Evolutionary conservation across 2,888 invertebrate genomes (phyloP), one percentile per base, ranked within the genome.

Genomic region (Rhabditophanes sp.): DNA sequence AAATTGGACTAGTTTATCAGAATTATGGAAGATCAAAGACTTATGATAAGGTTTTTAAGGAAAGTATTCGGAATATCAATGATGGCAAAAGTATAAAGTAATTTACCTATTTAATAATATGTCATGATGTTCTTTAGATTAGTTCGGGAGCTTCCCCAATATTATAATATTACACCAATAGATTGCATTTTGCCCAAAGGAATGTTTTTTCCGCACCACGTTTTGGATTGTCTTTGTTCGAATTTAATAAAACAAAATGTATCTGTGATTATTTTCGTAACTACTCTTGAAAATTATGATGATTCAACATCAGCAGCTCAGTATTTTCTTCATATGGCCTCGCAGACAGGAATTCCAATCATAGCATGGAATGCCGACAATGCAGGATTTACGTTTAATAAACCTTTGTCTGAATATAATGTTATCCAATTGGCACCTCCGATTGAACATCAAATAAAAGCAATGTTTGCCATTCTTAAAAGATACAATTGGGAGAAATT

Each of bases 341-440:
- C 46, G 5, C 46, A 42, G 12, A 52, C 53, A 3, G 87, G 85
- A 49, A 84, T 88, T 65, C 88, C 88, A 54, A 84, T 88, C 33
- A 83, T 88, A 54, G 83, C 84, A 6, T 90, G 88, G 88, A 88
- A 88, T 69, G 85, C 87, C 6, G 88, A 90, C 68, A 88, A 88
- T 69, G 83, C 87, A 24, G 88, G 85, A 23, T 74, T 53, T 26
- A 46, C 58, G 3, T 53, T 57, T 21, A 47, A 50, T 11, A 53
- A 52, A 49, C 45, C 53, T 24, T 37, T 56, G 28, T 41, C 43
- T 12, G 39, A 49, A 5, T 52, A 53, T 34, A 40, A 50, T 4
- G 53, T 60, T 85, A 39, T 60, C 47, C 90, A 90, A 69, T 73
- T 93, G 67, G 90, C 90, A 35, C 90, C 93, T 43, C 84, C 87